These are phyloP conservation scores for Drosophila longiperda DNA, from an alignment of 2,888 invertebrate genomes.

Conservation along the genomic window DNA sequence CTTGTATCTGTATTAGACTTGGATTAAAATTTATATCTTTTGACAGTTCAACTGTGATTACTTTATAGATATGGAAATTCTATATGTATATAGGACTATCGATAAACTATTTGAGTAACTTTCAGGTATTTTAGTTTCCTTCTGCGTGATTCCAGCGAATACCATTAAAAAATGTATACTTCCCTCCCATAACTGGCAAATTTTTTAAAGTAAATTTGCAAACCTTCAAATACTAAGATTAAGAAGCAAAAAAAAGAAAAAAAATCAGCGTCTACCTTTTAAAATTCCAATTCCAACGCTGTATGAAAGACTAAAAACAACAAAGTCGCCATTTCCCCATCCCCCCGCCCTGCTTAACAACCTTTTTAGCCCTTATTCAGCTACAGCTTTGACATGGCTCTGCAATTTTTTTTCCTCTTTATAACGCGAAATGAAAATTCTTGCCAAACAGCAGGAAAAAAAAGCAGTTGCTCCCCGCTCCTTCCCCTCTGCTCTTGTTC, in stretches of 20 bases:
- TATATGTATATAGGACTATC: neutral
- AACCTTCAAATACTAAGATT: slow-evolving; percentile 4
- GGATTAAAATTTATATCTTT: neutral
- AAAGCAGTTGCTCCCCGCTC: slow-evolving; percentile 21
- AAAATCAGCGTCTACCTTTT: neutral
- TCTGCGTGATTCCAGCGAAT: no score
- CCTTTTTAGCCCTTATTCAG: slow-evolving; percentile 37
- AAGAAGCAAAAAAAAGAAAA: neutral
- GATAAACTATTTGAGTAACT: neutral
- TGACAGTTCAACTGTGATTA: neutral
- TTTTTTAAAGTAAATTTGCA: neutral
- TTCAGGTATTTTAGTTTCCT: neutral
- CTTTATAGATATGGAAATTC: no score
- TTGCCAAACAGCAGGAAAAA: slow-evolving; percentile 20
- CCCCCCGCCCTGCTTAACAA: neutral
- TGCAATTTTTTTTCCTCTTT: slow-evolving; percentile 45
- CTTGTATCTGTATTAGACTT: neutral
- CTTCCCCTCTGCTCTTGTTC: slow-evolving; percentile 2
- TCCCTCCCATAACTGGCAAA: no score
- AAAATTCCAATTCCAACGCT: neutral
- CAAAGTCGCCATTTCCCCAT: slow-evolving; percentile 20
- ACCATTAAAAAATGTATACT: no score
- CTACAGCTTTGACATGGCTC: slow-evolving; percentile 33
- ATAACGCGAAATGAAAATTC: slow-evolving; percentile 65
- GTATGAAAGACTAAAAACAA: slow-evolving; percentile 25